A percentile compares a stretch with the other conserved stretches of the same genome.
phyloP scores from a whole-genome alignment of 2,888 invertebrate genomes.

The Cheilosia soror region DNA sequence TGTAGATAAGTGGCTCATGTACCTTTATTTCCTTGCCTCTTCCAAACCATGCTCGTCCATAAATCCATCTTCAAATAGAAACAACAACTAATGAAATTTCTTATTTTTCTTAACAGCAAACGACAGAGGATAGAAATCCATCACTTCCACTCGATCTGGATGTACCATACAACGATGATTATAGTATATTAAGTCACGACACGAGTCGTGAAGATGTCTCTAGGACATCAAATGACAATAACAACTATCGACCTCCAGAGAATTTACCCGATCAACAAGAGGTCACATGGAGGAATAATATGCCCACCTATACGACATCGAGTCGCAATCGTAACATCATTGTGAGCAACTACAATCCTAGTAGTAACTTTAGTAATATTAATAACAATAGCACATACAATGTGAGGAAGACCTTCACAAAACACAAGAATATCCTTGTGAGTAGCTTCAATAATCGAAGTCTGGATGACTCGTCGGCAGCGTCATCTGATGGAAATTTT shows the following conservation, averaged over 20 bases:
- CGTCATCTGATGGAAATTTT: constrained; percentile 72
- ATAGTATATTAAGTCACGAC: constrained; percentile 84
- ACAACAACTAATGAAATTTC: not conserved
- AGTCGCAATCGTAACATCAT: constrained; percentile 83
- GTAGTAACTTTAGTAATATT: constrained; percentile 76
- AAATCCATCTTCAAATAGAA: not conserved
- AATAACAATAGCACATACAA: constrained; percentile 77
- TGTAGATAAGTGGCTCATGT: too few species aligned
- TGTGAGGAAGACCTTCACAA: constrained; percentile 81
- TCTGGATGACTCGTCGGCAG: constrained; percentile 57
- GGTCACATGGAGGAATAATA: constrained; percentile 55
- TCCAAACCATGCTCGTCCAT: not conserved
- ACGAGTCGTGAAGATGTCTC: constrained; percentile 78
- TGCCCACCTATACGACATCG: constrained; percentile 75
- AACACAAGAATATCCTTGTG: constrained; percentile 83
- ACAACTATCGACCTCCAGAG: constrained; percentile 72
- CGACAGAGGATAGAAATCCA: constrained; percentile 84
- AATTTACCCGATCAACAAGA: constrained; percentile 60
- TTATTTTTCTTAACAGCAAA: constrained; percentile 70
- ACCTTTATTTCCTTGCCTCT: too few species aligned
- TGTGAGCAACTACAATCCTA: constrained; percentile 83
- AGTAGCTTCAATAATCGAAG: constrained; percentile 76
- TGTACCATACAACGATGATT: constrained; percentile 87
- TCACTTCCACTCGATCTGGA: constrained; percentile 88
- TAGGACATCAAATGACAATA: constrained; percentile 73